Base-by-base conservation (phyloP, 1,140 invertebrate genomes). In the Bombus confusus region DNA sequence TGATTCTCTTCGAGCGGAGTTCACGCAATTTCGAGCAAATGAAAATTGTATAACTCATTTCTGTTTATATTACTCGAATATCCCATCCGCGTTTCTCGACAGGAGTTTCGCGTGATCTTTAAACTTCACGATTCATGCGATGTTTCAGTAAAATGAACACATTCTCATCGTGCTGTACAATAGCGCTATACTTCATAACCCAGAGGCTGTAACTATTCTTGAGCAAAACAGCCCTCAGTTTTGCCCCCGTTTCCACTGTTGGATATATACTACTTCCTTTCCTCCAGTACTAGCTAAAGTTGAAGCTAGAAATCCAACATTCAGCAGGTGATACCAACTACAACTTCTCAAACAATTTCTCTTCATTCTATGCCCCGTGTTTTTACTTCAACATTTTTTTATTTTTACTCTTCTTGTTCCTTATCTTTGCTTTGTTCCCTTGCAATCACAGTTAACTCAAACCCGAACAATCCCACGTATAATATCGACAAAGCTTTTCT, bases 201-300 rank as follows among this genome's bases (percentile, higher is more conserved):
- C 57, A 41, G 75, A 37, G 75, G 75, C 75, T 77, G 75, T 64
- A 77, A 39, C 34, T 62, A 62, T 77, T 77, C 75, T 62, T 62
- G 37, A n/a, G 75, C 75, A 77, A 77, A 77, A 77, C 75, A 77
- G 57, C 62, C 37, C 52, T 41, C 75, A 62, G 75, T 77, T 77
- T 64, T 77, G 75, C 75, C 75, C 57, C 18, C 37, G 37, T 77
- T 77, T 57, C 57, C 28, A 39, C 34, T n/a, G 75, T 15, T 77
- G 9, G 25, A 62, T 64, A 39, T 62, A 62, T 41, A 64, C 28
- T 31, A 25, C 75, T 77, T 77, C 75, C 75, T 77, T n/a, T 64
- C 28, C 75, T 9, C 9, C 28, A 10, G 37, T 41, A n/a, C 15
- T 18, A n/a, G 34, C 31, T 59, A 22, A 77, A 77, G 57, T 41